Percentiles rank a stretch among this genome's conserved stretches.
These are phyloP conservation scores for Psammodynastes pulverulentus DNA, from an alignment of 2,113 vertebrate species.

Conservation along the genomic window DNA sequence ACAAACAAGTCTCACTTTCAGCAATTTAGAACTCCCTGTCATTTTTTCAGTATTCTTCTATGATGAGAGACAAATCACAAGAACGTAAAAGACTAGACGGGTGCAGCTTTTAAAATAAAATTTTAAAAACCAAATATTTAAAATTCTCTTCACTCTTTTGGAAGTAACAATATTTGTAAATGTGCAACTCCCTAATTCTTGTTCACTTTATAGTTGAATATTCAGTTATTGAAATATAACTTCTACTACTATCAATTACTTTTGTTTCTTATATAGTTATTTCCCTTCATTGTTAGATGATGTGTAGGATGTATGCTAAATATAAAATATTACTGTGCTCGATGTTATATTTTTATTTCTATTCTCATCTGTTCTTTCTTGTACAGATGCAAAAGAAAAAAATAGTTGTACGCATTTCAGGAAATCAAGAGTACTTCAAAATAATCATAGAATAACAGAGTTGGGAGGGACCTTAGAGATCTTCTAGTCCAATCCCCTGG, in stretches of 20 bases:
- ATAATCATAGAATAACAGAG: background rate
- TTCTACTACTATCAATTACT: background rate
- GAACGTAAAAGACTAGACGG: background rate
- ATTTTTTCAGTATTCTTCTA: background rate
- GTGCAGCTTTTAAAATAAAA: background rate
- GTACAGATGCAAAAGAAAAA: background rate
- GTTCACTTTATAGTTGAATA: background rate
- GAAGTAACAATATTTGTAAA: background rate
- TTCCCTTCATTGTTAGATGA: background rate
- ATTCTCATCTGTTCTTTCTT: background rate
- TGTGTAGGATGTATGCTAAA: background rate
- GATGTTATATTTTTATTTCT: background rate
- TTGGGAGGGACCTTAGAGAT: no score
- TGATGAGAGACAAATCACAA: background rate
- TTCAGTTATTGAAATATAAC: background rate
- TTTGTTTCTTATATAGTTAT: background rate
- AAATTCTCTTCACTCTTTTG: conserved; percentile 1
- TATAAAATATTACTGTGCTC: background rate
- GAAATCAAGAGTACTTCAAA: background rate
- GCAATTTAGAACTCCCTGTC: background rate
- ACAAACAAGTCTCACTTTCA: background rate
- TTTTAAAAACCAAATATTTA: background rate
- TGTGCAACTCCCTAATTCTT: background rate
- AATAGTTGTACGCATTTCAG: background rate
- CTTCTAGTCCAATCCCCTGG: no score